Conservation (phyloP, 2,113 vertebrate genomes). For the Vimba vimba region DNA sequence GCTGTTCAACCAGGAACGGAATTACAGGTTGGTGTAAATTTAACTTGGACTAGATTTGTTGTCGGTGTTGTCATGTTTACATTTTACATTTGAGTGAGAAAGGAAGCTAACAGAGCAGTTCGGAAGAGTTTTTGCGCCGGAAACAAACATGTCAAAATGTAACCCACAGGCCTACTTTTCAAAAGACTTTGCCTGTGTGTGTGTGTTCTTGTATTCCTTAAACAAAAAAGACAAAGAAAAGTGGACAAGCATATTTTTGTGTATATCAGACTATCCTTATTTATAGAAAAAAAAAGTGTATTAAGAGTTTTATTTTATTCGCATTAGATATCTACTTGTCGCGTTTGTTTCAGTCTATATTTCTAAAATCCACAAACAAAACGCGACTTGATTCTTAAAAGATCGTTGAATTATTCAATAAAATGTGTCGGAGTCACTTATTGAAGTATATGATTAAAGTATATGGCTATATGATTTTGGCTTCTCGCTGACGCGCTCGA, state of each 20-base stretch:
- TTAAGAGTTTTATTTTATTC: no score
- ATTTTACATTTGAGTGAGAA: slow-evolving; percentile 9
- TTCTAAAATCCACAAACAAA: not conserved
- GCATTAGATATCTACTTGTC: no score
- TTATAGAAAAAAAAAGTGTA: not conserved
- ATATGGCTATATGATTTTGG: not conserved
- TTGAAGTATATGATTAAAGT: no score
- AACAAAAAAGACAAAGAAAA: not conserved
- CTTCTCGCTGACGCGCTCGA: not conserved
- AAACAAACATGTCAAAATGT: not conserved
- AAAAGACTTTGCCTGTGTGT: not conserved
- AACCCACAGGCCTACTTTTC: not conserved
- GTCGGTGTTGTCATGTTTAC: slow-evolving; percentile 9
- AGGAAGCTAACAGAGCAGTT: not conserved
- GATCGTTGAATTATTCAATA: not conserved
- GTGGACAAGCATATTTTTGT: not conserved
- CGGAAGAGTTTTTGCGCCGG: not conserved
- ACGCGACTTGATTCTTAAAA: not conserved
- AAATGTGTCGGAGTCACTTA: not conserved
- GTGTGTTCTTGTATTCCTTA: not conserved
- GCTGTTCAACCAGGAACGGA: slow-evolving; percentile 21
- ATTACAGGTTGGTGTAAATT: slow-evolving; percentile 38
- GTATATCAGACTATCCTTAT: not conserved
- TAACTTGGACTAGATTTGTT: slow-evolving; percentile 32
- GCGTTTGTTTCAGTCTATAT: no score